phyloP scores from a whole-genome alignment of 2,888 invertebrate species.

The Exephanes ischioxanthus region DNA sequence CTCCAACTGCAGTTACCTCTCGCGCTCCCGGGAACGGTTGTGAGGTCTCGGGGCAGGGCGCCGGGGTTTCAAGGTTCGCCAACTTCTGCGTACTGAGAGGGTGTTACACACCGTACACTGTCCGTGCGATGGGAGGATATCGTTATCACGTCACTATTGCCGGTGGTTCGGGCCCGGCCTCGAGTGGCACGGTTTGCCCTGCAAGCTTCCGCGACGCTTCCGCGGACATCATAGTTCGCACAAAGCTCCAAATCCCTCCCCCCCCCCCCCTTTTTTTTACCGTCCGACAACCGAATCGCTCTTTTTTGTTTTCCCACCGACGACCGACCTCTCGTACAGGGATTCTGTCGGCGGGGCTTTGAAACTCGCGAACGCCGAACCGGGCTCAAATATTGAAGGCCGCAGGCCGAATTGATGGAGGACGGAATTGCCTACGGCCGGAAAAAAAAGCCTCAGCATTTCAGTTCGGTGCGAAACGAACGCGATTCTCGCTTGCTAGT shows the following conservation, averaged over 20 bases:
- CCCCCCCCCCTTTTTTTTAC: background rate
- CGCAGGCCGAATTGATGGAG: slow-evolving; percentile 57
- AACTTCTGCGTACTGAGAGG: slow-evolving; percentile 35
- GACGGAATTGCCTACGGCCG: slow-evolving; percentile 52
- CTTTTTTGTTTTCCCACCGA: background rate
- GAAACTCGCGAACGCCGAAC: slow-evolving; percentile 53
- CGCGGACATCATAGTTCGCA: background rate
- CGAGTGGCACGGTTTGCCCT: slow-evolving; percentile 37
- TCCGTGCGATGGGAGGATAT: slow-evolving; percentile 53
- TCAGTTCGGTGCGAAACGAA: slow-evolving; percentile 41
- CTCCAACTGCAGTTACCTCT: slow-evolving; percentile 66
- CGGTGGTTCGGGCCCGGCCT: slow-evolving; percentile 50
- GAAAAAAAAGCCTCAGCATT: slow-evolving; percentile 20
- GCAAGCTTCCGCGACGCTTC: slow-evolving; percentile 50
- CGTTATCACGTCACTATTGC: slow-evolving; percentile 67
- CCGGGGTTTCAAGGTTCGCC: slow-evolving; percentile 58
- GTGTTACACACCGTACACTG: background rate
- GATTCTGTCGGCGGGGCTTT: slow-evolving; percentile 1
- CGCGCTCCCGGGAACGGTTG: slow-evolving; percentile 35
- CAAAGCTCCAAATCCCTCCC: background rate
- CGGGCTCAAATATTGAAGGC: slow-evolving; percentile 63
- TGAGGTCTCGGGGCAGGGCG: slow-evolving; percentile 33
- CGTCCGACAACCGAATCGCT: slow-evolving; percentile 7
- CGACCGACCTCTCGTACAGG: slow-evolving; percentile 12
- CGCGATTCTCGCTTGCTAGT: slow-evolving; percentile 42